Evolutionary conservation across 2,113 vertebrate species (phyloP), one percentile per base, ranked within the genome.

Genomic region (Aegotheles bennettii): DNA sequence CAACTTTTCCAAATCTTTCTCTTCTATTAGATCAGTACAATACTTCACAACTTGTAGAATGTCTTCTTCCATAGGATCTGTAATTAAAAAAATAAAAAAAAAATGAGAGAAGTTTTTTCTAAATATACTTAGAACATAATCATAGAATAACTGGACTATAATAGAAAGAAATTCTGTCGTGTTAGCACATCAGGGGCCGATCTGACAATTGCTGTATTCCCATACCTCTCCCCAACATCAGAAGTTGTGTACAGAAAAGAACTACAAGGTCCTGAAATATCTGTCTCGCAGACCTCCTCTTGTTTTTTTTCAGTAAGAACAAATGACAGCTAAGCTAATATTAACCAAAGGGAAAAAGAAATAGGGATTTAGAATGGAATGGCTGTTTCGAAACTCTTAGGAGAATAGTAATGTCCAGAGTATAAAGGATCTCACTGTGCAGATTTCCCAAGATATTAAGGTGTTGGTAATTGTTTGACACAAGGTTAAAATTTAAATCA

Each of bases 51-150:
- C 99, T 97, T 99, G 99, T 51, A 99, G 97, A 94, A 99, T 99
- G 96, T 99, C 99, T 98, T 99, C 99, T 96, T 99, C 99, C 99
- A 99, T 99, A 54, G 99, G 99, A 96, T 99, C 99, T 99, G 96
- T 59, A 86, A 89, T 69, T 61, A 87, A 47, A 68, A 53, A n/a
- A n/a, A n/a, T n/a, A n/a, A n/a, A n/a, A 88, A 65, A 28, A 25
- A 75, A 33, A 6, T 19, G 45, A 20, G 10, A 17, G 28, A 53
- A 54, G 4, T 68, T 81, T 87, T 83, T 11, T 71, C 16, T 59
- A 82, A 31, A 21, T 61, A 50, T 43, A 69, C 16, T 60, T 28
- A 33, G 7, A 90, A 31, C 35, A 60, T 45, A 79, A 87, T 31
- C 24, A 63, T 2, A 74, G 20, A 75, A 42, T 35, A 74, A 89